Evolutionary conservation across 1,140 invertebrate species (phyloP).

Genomic region (Hypsibius dujardini): DNA sequence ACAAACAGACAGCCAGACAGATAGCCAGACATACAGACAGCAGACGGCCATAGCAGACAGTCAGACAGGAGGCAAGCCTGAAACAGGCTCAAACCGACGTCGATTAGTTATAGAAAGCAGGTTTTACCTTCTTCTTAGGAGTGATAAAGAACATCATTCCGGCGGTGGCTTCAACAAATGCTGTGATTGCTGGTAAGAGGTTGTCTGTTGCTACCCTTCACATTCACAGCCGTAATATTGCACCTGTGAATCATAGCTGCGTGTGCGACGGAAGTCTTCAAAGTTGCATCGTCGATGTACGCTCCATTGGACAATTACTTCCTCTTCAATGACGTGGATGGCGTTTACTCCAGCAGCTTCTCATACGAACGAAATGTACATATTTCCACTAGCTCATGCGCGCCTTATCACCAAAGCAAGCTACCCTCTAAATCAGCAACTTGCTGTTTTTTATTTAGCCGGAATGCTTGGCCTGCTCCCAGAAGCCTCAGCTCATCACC

Average conservation of each 20-base stretch:
- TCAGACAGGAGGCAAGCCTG: no score
- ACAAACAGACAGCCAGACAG: no score
- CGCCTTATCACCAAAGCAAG: not conserved
- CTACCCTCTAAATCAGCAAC: slow-evolving; percentile 17
- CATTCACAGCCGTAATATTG: not conserved
- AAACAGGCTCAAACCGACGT: no score
- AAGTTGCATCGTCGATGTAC: slow-evolving; percentile 52
- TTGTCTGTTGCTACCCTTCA: slow-evolving; percentile 14
- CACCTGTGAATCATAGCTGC: slow-evolving; percentile 39
- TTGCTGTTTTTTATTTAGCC: slow-evolving; percentile 36
- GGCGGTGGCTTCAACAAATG: slow-evolving; percentile 96
- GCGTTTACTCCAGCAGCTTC: slow-evolving; percentile 88
- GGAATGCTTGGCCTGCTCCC: slow-evolving; percentile 69
- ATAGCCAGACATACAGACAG: no score
- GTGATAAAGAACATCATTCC: slow-evolving; percentile 98
- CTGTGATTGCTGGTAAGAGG: slow-evolving; percentile 57
- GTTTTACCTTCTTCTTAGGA: slow-evolving; percentile 30
- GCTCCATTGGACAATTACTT: slow-evolving; percentile 82
- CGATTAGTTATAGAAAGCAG: slow-evolving; percentile 16
- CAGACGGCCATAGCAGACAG: no score
- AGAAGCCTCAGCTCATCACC: slow-evolving; percentile 47
- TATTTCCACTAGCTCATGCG: slow-evolving; percentile 25
- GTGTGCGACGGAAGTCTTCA: slow-evolving; percentile 89
- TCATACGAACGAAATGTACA: slow-evolving; percentile 57
- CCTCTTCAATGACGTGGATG: slow-evolving; percentile 88